Conservation (phyloP, 2,888 invertebrate species). For the Spodoptera picta region DNA sequence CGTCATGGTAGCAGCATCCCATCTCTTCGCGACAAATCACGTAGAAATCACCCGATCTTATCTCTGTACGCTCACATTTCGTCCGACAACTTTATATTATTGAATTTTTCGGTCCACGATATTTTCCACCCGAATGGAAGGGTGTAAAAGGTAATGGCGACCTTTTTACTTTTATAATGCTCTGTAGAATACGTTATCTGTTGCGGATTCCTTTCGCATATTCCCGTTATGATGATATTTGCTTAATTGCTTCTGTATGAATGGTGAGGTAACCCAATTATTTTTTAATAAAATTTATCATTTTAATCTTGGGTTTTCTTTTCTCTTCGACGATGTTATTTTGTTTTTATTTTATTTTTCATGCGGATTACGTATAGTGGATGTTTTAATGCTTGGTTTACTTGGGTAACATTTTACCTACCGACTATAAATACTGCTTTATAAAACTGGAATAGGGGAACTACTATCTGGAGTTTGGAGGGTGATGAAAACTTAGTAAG, state of each 20-base stretch:
- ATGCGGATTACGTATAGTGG: conserved; percentile 21
- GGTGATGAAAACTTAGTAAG: too few species aligned
- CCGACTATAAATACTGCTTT: too few species aligned
- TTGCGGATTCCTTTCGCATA: conserved; percentile 38
- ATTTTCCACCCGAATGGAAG: conserved; percentile 65
- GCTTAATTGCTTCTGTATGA: conserved; percentile 46
- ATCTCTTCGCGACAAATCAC: conserved; percentile 73
- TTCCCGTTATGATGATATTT: conserved; percentile 42
- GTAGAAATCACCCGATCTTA: conserved; percentile 68
- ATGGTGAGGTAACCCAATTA: conserved; percentile 42
- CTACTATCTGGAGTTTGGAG: too few species aligned
- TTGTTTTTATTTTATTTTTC: conserved; percentile 15
- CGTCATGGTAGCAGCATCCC: conserved; percentile 63
- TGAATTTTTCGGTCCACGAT: conserved; percentile 66
- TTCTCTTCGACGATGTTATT: conserved; percentile 3
- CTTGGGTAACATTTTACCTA: too few species aligned
- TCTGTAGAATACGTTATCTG: conserved; percentile 51
- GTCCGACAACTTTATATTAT: conserved; percentile 67
- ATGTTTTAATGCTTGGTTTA: not conserved
- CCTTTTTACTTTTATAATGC: conserved; percentile 57
- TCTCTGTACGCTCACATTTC: conserved; percentile 63
- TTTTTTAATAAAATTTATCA: conserved; percentile 30
- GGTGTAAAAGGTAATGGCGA: conserved; percentile 64
- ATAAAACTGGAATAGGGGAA: too few species aligned
- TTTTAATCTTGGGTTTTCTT: conserved; percentile 14